Base-by-base conservation (phyloP, 2,797 vertebrate species). In the Muscicapa striata region DNA sequence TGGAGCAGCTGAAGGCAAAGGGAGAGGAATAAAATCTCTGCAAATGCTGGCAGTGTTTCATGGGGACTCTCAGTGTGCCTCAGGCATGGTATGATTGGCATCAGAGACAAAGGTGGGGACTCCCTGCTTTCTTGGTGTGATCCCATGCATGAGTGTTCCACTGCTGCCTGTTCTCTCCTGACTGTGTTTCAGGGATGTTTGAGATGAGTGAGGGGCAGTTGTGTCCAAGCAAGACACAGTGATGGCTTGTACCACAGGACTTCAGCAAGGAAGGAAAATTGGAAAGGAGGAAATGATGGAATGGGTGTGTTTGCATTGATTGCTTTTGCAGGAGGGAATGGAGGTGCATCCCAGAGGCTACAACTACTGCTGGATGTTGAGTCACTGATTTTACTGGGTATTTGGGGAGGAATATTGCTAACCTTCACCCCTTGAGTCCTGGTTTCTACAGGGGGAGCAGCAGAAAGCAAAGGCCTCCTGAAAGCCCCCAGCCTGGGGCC, bases 1-100 rank as follows among this genome's bases (percentile, higher is more conserved):
- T 23, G 43, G 22, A 68, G 64, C 73, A 10, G 12, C 51, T 1
- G 0, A 59, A 90, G 81, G 61, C 74, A 52, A 77, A 49, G 19
- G 23, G 15, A 45, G 34, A 57, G 49, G 34, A 80, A 22, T 49
- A 38, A 54, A 49, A 29, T 22, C 24, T 34, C 36, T 48, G 51
- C 0, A 0, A 1, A 0, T 7, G 11, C 30, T 19, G 32, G 64
- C 15, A 45, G 48, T 2, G 1, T 80, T 55, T 73, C 23, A 3
- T 21, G 23, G 13, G 11, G 40, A 32, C n/a, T 57, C 27, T 30
- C 0, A 0, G 21, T 17, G 51, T 43, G 74, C 62, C 36, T 49
- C 20, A 9, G 75, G 46, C 3, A 0, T 3, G 11, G n/a, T 38
- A 54, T 24, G 59, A 8, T 26, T 0, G 2, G 15, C n/a, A 9